Base-by-base conservation (phyloP, 1,140 invertebrate species). In the Trichoplusia ni region DNA sequence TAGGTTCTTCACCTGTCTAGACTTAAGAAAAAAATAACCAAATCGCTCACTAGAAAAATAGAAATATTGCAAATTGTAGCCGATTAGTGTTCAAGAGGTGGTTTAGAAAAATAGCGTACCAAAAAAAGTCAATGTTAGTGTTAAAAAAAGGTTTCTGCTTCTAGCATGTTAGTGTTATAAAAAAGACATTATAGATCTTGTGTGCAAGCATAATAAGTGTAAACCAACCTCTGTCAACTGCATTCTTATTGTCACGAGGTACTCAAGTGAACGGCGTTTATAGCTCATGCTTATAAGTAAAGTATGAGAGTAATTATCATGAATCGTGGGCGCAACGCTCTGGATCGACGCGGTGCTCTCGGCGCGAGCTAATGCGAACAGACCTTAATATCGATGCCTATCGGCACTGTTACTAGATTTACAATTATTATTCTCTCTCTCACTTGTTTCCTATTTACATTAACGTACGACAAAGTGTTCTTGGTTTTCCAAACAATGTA, bases 351-450 rank as follows among this genome's bases (percentile, higher is more conserved):
- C 44, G 11, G 9, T 23, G 21, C 42, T n/a, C n/a, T n/a, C n/a
- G 8, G 8, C 5, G 14, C 9, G 18, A 6, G 18, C 49, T 21
- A 8, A 49, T 51, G 47, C n/a, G 47, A n/a, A 35, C 47, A 19
- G n/a, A 21, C 47, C 47, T 19, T 51, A 21, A 51, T 25, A n/a
- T 19, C 16, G 47, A 2, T 16, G 31, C 4, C n/a, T 19, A 51
- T 35, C 31, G 4, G 7, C n/a, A 29, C 13, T 18, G 23, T 31
- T 49, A 49, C 46, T 49, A 11, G 46, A 49, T 35, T 51, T 51
- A 51, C 47, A 51, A 51, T 51, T 51, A 51, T 51, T 51, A 33
- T 33, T 35, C 31, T 8, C 29, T 8, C 29, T 51, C 29, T 51
- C 5, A 33, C 29, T 35, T 35, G 29, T 51, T 35, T 19, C 31